Base-by-base conservation (phyloP, 2,113 vertebrate genomes). In the Pyxicephalus adspersus region DNA sequence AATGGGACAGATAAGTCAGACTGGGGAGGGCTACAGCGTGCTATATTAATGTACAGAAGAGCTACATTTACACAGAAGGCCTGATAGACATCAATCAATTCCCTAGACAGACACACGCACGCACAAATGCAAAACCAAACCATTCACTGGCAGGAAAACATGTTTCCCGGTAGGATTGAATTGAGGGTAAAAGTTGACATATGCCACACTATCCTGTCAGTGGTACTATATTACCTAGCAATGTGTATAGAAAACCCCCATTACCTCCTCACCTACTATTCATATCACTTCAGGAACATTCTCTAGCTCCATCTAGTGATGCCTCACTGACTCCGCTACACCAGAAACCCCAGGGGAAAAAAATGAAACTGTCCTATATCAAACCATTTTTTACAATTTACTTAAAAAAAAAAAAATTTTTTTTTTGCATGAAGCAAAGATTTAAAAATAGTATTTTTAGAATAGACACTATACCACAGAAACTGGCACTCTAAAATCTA, bases 1-100 rank as follows among this genome's bases (percentile, higher is more conserved):
- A 92, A 91, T 89, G 79, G 84, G 83, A 91, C 90, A 90, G 85
- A 91, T 84, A 85, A 88, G 85, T 89, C 85, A 83, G 90, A 94
- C 91, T 88, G 90, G 81, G 61, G 25, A 84, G 85, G 88, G 91
- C 90, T 87, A 89, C 88, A 88, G 87, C 89, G 90, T 88, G 89
- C 88, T 88, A 87, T 86, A 90, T 88, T 82, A 58, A 88, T 87
- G 89, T 87, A 87, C 85, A 84, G 85, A 85, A 89, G 83, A 85
- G 84, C 87, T 86, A 90, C 90, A 89, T 84, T 90, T 86, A 94
- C 89, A 88, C 64, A 86, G 76, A 84, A 84, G 84, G 86, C 87
- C 86, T 90, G 83, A 71, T 83, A 92, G 90, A 89, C 80, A 88
- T 28, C 61, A 66, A 82, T 61, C 80, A 50, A 38, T 65, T 75